Evolutionary conservation across 23 tunicate species (phyloP).

Genomic region (Oikopleura dioica): DNA sequence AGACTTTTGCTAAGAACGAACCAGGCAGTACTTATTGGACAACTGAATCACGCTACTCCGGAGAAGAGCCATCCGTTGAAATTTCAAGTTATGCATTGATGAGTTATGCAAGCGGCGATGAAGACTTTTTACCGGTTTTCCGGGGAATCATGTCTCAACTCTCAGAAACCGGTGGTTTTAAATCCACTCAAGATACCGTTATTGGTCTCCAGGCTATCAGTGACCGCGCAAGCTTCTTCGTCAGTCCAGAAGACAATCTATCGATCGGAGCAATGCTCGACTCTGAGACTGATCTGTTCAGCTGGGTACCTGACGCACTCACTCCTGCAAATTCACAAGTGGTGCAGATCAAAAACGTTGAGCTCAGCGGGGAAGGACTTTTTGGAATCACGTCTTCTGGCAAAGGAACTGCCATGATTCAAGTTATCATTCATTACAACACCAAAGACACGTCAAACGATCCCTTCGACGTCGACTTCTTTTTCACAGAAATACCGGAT

Average conservation of each 20-base stretch:
- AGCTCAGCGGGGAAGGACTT: too few relatives aligned
- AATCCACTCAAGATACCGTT: slow-evolving; percentile 8
- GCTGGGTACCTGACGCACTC: not conserved
- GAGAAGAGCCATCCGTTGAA: not conserved
- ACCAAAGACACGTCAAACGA: not conserved
- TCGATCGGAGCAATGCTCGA: too few relatives aligned
- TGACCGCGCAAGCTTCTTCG: too few relatives aligned
- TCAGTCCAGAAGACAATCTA: too few relatives aligned
- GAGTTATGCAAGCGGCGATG: not conserved
- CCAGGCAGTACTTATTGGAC: not conserved
- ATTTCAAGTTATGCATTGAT: not conserved
- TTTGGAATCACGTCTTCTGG: too few relatives aligned
- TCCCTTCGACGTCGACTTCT: not conserved
- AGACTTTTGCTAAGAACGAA: not conserved
- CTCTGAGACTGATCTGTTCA: too few relatives aligned
- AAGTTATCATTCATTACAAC: not conserved
- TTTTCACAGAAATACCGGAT: not conserved
- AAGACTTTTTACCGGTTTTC: slow-evolving; percentile 6
- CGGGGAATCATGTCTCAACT: not conserved
- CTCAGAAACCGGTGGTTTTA: slow-evolving; percentile 5
- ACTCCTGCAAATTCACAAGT: not conserved
- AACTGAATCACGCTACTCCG: not conserved
- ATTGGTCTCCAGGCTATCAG: not conserved
- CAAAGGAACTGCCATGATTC: not conserved
- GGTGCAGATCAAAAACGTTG: not conserved